Percentiles rank a stretch among this genome's conserved stretches.
These are phyloP conservation scores for Apodemus speciosus DNA, from an alignment of 2,113 vertebrate genomes.

Conservation along the genomic window DNA sequence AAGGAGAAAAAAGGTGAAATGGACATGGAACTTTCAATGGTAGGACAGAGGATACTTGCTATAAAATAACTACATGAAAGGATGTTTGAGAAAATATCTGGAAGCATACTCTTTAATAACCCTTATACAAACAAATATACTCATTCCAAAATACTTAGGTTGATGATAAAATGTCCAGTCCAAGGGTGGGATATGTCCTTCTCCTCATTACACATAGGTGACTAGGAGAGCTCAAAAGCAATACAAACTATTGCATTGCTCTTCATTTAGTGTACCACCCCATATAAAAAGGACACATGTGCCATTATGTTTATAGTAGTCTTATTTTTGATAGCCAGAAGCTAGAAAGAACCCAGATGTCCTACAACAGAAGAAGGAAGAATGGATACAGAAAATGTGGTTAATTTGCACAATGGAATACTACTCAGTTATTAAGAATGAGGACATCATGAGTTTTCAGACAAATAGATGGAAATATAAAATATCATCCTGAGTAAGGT, in stretches of 20 bases:
- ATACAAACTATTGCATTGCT: background rate
- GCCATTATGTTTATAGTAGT: too few relatives aligned
- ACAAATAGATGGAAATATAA: too few relatives aligned
- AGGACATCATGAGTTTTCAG: too few relatives aligned
- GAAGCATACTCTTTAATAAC: background rate
- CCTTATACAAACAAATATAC: background rate
- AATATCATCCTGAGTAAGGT: too few relatives aligned
- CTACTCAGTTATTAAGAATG: too few relatives aligned
- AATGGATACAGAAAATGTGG: too few relatives aligned
- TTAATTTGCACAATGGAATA: too few relatives aligned
- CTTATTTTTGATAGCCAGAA: too few relatives aligned
- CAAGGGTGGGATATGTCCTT: background rate
- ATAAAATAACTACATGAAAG: background rate
- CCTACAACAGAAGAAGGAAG: too few relatives aligned
- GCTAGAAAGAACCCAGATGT: too few relatives aligned
- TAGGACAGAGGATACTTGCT: background rate
- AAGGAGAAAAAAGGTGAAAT: background rate
- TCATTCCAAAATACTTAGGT: background rate
- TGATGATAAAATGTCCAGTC: background rate
- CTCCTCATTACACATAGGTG: background rate
- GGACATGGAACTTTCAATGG: background rate
- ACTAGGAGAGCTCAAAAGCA: background rate
- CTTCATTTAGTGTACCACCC: background rate
- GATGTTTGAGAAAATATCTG: background rate
- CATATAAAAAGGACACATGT: background rate